Evolutionary conservation across 2,888 invertebrate species (phyloP).

Genomic region (Arge pagana): DNA sequence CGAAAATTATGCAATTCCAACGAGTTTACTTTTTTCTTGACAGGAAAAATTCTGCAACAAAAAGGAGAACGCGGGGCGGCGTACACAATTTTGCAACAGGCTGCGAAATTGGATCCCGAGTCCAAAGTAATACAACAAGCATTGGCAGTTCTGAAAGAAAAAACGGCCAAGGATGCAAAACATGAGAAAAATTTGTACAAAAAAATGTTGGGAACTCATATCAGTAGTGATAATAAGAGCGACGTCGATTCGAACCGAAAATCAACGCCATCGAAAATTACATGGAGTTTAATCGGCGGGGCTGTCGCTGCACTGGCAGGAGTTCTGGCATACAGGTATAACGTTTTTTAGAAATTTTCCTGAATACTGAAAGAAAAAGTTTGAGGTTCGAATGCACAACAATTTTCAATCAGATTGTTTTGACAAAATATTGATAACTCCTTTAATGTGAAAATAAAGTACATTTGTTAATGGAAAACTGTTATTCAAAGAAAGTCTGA

Average conservation of each 20-base stretch:
- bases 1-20: neutral
- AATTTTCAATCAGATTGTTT: too few relatives aligned
- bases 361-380: conserved; percentile 28
- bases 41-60: conserved; percentile 66
- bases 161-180: conserved; percentile 64
- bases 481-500: neutral
- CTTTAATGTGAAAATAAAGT: too few relatives aligned
- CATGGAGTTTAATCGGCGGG: conserved; percentile 73
- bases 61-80: conserved; percentile 75
- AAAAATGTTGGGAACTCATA: conserved; percentile 64
- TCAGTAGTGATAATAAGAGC: conserved; percentile 24
- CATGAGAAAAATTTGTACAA: conserved; percentile 70
- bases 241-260: conserved; percentile 24
- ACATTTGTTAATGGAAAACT: too few relatives aligned
- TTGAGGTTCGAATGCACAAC: neutral
- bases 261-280: conserved; percentile 57
- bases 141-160: conserved; percentile 62
- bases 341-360: conserved; percentile 52
- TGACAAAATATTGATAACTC: too few relatives aligned
- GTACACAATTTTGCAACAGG: conserved; percentile 67
- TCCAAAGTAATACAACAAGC: conserved; percentile 66
- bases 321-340: conserved; percentile 75
- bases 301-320: conserved; percentile 73
- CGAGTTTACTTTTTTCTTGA: conserved; percentile 30
- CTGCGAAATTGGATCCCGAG: conserved; percentile 68